Conservation (phyloP, 2,888 invertebrate species). For the Eristalis intricaria region DNA sequence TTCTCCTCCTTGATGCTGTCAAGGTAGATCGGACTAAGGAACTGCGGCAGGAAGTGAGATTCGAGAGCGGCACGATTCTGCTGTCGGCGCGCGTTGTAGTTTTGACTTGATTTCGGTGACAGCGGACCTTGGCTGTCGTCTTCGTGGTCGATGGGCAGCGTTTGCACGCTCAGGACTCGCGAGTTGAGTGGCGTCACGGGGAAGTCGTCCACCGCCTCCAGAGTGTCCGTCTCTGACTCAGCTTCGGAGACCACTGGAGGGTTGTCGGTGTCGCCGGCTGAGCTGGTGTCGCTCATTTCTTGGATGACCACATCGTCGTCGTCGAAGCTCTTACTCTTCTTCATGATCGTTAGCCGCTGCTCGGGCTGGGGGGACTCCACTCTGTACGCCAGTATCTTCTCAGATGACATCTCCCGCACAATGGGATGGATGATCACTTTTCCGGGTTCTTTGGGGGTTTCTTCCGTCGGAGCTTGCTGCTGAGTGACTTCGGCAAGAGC, state of each 20-base stretch:
- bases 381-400: conserved; percentile 69
- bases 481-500: background rate
- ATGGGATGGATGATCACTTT: conserved; percentile 37
- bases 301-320: conserved; percentile 75
- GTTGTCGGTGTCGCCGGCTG: conserved; percentile 80
- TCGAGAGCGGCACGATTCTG: conserved; percentile 83
- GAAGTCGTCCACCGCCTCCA: conserved; percentile 74
- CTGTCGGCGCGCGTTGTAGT: conserved; percentile 81
- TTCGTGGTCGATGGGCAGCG: conserved; percentile 60
- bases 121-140: conserved; percentile 4
- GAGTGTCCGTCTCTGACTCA: conserved; percentile 82
- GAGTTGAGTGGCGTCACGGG: conserved; percentile 76
- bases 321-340: conserved; percentile 73
- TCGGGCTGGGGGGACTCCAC: conserved; percentile 75
- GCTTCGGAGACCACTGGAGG: conserved; percentile 85
- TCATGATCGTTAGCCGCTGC: conserved; percentile 24
- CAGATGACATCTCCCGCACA: conserved; percentile 33
- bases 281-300: conserved; percentile 79
- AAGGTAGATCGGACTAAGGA: conserved; percentile 85
- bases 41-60: conserved; percentile 83
- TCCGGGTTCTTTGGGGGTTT: background rate
- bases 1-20: conserved; percentile 91
- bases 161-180: conserved; percentile 67
- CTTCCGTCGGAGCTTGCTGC: background rate
- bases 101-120: conserved; percentile 76